These are phyloP conservation scores for Corella eumyota DNA, from an alignment of 23 tunicate genomes.

Conservation along the genomic window DNA sequence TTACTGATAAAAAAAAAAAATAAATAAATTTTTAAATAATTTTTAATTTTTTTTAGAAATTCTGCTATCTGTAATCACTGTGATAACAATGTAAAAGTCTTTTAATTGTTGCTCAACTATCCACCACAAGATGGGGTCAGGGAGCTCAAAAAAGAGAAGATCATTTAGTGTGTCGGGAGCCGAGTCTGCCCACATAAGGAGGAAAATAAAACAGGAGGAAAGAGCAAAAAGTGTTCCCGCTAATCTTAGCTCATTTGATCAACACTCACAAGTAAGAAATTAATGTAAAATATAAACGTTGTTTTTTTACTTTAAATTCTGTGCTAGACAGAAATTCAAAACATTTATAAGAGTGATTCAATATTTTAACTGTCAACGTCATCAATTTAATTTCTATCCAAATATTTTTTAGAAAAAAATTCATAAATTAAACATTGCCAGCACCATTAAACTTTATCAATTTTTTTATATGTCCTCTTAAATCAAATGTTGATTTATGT, in stretches of 20 bases:
- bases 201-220: background rate
- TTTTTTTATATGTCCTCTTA: too few relatives aligned
- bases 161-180: conserved; percentile 1
- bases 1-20: too few relatives aligned
- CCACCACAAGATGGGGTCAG: conserved; percentile 13
- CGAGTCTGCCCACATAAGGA: background rate
- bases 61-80: too few relatives aligned
- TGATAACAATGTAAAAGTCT: too few relatives aligned
- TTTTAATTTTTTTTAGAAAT: too few relatives aligned
- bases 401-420: background rate
- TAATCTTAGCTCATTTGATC: background rate
- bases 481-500: too few relatives aligned
- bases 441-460: too few relatives aligned
- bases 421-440: too few relatives aligned
- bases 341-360: background rate
- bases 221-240: conserved; percentile 5
- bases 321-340: too few relatives aligned
- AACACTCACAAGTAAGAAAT: background rate
- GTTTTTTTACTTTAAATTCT: too few relatives aligned
- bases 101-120: too few relatives aligned
- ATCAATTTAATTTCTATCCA: background rate
- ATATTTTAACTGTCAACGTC: background rate
- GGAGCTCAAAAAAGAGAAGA: background rate
- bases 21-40: background rate
- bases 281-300: background rate